Conservation (phyloP, 2,797 vertebrate species). For the Onychomys leucogaster region DNA sequence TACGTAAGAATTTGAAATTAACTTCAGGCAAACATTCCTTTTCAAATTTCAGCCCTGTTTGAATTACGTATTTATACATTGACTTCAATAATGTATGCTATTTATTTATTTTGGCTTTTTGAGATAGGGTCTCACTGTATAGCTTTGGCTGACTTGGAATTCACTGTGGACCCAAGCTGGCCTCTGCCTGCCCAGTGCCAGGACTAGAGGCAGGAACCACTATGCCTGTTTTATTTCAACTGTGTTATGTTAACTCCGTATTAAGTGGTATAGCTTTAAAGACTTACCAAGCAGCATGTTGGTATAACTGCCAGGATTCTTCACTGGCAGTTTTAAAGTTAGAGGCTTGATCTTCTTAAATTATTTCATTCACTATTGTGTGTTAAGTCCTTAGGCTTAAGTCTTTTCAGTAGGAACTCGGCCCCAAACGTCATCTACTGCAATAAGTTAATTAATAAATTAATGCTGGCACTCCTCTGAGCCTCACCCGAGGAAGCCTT, state of each 20-base stretch:
- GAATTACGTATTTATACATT: background rate
- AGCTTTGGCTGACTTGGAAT: background rate
- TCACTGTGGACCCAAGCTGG: background rate
- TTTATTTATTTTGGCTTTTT: background rate
- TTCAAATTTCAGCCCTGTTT: conserved; percentile 45
- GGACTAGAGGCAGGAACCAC: background rate
- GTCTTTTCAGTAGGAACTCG: conserved; percentile 24
- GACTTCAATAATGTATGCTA: conserved; percentile 16
- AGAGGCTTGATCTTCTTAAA: conserved; percentile 33
- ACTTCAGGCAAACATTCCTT: background rate
- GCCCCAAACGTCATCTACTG: conserved; percentile 6
- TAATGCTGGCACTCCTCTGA: background rate
- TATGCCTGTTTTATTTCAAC: background rate
- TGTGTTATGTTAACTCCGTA: conserved; percentile 31
- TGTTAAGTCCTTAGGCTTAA: conserved; percentile 1
- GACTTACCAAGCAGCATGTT: conserved; percentile 19
- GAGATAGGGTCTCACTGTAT: background rate
- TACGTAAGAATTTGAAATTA: conserved; percentile 41
- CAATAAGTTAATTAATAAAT: conserved; percentile 63
- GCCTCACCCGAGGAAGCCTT: background rate
- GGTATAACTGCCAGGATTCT: background rate
- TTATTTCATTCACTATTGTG: conserved; percentile 40
- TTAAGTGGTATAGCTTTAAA: conserved; percentile 26
- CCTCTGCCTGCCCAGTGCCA: background rate
- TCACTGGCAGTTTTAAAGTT: conserved; percentile 8